Conservation (phyloP, 1,140 invertebrate species). For the Eumaeus atala region DNA sequence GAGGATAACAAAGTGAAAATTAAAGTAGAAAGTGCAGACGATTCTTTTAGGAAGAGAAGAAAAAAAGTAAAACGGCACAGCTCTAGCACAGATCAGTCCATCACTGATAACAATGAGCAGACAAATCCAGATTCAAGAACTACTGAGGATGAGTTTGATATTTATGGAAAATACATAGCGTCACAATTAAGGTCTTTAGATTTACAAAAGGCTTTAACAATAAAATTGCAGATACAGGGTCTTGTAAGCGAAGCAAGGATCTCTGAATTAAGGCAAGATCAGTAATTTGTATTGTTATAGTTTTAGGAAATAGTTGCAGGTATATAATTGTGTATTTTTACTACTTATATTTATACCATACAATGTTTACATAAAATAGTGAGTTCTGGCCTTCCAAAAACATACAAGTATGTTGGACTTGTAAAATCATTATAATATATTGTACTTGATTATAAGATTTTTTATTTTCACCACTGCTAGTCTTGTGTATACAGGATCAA, state of each 20-base stretch:
- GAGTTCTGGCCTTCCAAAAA: too few relatives aligned
- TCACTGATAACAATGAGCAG: constrained; percentile 26
- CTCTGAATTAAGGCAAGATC: constrained; percentile 34
- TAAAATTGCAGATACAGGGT: constrained; percentile 50
- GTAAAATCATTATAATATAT: too few relatives aligned
- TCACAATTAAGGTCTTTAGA: constrained; percentile 51
- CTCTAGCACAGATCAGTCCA: constrained; percentile 26
- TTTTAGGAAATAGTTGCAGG: background rate
- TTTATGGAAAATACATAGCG: constrained; percentile 58
- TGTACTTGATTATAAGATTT: too few relatives aligned
- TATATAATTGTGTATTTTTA: too few relatives aligned
- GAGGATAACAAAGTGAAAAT: background rate
- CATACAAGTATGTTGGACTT: too few relatives aligned
- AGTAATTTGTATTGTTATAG: background rate
- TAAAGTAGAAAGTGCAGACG: background rate
- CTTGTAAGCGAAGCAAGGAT: constrained; percentile 51
- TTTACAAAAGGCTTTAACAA: constrained; percentile 38
- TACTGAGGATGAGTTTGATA: constrained; percentile 59
- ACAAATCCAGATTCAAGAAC: constrained; percentile 11
- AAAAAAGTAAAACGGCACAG: constrained; percentile 34
- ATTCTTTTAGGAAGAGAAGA: constrained; percentile 24
- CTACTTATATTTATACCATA: too few relatives aligned
- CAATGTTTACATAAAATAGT: too few relatives aligned
- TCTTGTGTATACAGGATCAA: too few relatives aligned
- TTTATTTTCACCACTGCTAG: too few relatives aligned